Conservation (phyloP, 2,113 vertebrate genomes). For the Cervus canadensis region DNA sequence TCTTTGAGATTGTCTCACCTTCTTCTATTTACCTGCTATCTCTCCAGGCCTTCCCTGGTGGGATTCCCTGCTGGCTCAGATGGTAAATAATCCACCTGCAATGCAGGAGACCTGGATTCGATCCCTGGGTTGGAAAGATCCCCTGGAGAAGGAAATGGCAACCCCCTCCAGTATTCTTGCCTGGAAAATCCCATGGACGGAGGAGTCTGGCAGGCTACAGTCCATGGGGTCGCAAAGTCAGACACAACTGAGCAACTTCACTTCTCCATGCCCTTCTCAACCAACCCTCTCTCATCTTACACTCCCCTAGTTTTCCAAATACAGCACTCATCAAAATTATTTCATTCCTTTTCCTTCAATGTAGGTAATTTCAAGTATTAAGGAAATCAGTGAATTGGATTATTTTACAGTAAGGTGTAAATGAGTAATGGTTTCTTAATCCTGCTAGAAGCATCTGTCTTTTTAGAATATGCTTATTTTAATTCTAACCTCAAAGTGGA, state of each 20-base stretch:
- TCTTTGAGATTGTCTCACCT: background rate
- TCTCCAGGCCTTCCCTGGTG: background rate
- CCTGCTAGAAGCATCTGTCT: background rate
- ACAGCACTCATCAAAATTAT: background rate
- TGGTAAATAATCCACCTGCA: background rate
- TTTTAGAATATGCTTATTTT: background rate
- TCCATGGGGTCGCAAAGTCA: background rate
- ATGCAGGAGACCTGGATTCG: background rate
- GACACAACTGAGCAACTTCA: background rate
- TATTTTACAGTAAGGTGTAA: background rate
- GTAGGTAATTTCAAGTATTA: background rate
- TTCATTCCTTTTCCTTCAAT: background rate
- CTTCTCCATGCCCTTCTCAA: background rate
- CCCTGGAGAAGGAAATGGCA: background rate
- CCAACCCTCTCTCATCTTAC: background rate
- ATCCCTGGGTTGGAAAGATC: background rate
- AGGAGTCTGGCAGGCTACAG: background rate
- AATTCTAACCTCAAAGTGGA: background rate
- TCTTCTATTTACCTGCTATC: background rate
- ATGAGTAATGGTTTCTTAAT: background rate
- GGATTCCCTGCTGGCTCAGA: background rate
- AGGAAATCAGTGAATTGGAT: background rate
- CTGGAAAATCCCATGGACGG: background rate
- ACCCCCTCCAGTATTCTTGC: background rate
- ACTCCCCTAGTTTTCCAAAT: background rate